These are phyloP conservation scores for Lordiphosa collinella DNA, from an alignment of 1,140 invertebrate species.

Conservation along the genomic window DNA sequence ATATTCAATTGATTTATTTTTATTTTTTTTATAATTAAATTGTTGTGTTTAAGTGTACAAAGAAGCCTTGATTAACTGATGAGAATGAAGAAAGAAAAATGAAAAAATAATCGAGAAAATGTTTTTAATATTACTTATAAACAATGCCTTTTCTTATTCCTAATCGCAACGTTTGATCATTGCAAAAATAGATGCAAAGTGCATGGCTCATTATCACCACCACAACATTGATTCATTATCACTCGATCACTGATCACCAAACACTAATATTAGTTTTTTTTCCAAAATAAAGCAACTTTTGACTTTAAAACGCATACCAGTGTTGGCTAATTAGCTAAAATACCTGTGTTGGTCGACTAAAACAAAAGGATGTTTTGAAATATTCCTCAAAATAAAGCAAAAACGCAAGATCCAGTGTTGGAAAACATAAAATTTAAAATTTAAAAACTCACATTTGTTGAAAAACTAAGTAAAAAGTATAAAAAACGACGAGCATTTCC, in stretches of 20 bases:
- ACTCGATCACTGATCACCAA: not conserved
- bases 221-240: not conserved
- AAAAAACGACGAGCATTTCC: too few species aligned
- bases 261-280: conserved; percentile 37
- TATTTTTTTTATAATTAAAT: not conserved
- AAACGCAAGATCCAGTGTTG: too few species aligned
- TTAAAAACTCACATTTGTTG: too few species aligned
- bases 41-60: not conserved
- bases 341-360: too few species aligned
- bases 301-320: conserved; percentile 5
- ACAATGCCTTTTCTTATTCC: conserved; percentile 73
- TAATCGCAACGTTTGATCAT: conserved; percentile 28
- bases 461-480: too few species aligned
- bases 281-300: conserved; percentile 29
- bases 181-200: conserved; percentile 39
- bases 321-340: too few species aligned
- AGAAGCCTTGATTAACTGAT: conserved; percentile 34
- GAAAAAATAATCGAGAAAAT: conserved; percentile 22
- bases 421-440: too few species aligned
- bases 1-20: conserved; percentile 16
- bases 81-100: conserved; percentile 12
- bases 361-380: too few species aligned
- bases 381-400: too few species aligned
- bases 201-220: conserved; percentile 17
- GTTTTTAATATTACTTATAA: conserved; percentile 17